These are phyloP conservation scores for Andricus quercusramuli DNA, from an alignment of 2,888 invertebrate species.

Conservation along the genomic window DNA sequence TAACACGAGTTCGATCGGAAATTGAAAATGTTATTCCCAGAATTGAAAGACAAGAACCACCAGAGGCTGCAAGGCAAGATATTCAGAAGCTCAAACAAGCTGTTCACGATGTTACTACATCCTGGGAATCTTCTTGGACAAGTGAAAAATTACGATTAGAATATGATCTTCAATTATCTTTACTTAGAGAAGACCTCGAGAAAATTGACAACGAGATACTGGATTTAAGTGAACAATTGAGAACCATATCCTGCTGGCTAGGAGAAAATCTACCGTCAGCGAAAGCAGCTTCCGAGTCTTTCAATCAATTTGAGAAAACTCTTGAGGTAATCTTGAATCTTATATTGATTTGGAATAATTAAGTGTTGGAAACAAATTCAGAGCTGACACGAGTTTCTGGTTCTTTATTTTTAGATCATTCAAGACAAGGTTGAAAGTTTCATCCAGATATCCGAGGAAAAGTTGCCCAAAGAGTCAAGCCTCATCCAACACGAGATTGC, in stretches of 20 bases:
- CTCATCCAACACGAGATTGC: conserved; percentile 84
- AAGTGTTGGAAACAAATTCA: background rate
- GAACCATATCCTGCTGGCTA: conserved; percentile 62
- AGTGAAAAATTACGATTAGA: conserved; percentile 82
- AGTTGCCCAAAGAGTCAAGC: conserved; percentile 68
- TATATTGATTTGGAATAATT: background rate
- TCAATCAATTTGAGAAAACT: conserved; percentile 88
- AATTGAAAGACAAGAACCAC: conserved; percentile 86
- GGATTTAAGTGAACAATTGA: conserved; percentile 68
- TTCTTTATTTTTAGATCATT: conserved; percentile 80
- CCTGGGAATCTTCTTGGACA: conserved; percentile 84
- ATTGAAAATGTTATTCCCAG: conserved; percentile 85
- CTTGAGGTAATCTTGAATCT: conserved; percentile 83
- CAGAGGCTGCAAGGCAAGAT: conserved; percentile 84
- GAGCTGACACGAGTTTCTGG: no score
- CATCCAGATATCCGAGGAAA: conserved; percentile 83
- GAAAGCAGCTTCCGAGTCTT: conserved; percentile 85
- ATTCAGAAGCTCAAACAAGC: conserved; percentile 84
- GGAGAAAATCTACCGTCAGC: conserved; percentile 87
- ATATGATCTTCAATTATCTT: conserved; percentile 63
- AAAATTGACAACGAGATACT: conserved; percentile 85
- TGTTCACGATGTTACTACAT: conserved; percentile 82
- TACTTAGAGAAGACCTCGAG: conserved; percentile 81
- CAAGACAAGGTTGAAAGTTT: conserved; percentile 86
- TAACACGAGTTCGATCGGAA: conserved; percentile 84